Evolutionary conservation across 2,113 vertebrate genomes (phyloP).

Genomic region (Mus musculus): GRCm39 chr1:143630001-143630500

Average conservation of each 20-base stretch:
- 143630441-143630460: neutral
- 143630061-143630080: slow-evolving; percentile 46
- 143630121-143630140: slow-evolving; percentile 1
- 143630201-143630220: slow-evolving; percentile 33
- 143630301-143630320: slow-evolving; percentile 36
- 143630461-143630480: neutral
- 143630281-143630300: slow-evolving; percentile 4
- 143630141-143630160: slow-evolving; percentile 14
- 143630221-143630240: neutral
- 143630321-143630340: slow-evolving; percentile 7
- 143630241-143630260: neutral
- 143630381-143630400: neutral
- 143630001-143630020: slow-evolving; percentile 24
- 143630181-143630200: neutral
- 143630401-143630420: neutral
- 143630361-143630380: neutral
- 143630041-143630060: neutral
- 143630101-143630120: neutral
- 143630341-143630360: neutral
- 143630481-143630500: slow-evolving; percentile 27
- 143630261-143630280: slow-evolving; percentile 32
- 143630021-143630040: neutral
- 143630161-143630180: neutral
- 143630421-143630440: neutral
- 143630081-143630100: neutral